Evolutionary conservation across 2,113 vertebrate species (phyloP), one percentile per base, ranked within the genome.

Genomic region (Campylomormyrus numenius): DNA sequence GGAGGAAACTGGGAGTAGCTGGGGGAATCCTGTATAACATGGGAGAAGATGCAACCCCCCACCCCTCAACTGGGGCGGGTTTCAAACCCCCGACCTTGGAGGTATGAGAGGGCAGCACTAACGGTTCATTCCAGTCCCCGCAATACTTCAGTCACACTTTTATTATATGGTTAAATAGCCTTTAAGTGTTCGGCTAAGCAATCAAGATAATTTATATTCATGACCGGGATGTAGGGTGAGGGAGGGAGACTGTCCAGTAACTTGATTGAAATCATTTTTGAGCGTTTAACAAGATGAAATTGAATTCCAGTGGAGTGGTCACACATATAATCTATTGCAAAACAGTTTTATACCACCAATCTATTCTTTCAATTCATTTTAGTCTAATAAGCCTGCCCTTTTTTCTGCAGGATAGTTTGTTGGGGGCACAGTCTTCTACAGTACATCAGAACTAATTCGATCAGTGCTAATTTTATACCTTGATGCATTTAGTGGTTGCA

Each of bases 271-370:
- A 52, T 87, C 49, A 85, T 53, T 53, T 53, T 53, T 53, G 7
- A 87, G 27, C 48, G 31, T 53, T 31, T 53, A 87, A 87, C 50
- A 87, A 52, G 85, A 53, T 56, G 48, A 87, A 87, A 53, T 87
- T 39, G 85, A 53, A 87, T 87, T n/a, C 48, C 50, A 53, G 17
- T 48, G 24, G 45, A 48, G 83, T 45, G 39, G 17, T 48, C 77
- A 83, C 77, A 83, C 42, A 48, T 85, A 85, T 85, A 85, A 45
- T 85, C 83, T 85, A n/a, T 48, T 24, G 83, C 45, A 3, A 85
- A 85, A 85, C 24, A 48, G 45, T 85, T 48, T 42, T 46, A 39
- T n/a, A 24, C 83, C 45, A 42, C 45, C 83, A 35, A 42, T 80
- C 83, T n/a, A 83, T 83, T 45, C 77, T 48, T 48, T 85, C 83